Conservation (phyloP, 2,113 vertebrate genomes). For the Symphodus melops region DNA sequence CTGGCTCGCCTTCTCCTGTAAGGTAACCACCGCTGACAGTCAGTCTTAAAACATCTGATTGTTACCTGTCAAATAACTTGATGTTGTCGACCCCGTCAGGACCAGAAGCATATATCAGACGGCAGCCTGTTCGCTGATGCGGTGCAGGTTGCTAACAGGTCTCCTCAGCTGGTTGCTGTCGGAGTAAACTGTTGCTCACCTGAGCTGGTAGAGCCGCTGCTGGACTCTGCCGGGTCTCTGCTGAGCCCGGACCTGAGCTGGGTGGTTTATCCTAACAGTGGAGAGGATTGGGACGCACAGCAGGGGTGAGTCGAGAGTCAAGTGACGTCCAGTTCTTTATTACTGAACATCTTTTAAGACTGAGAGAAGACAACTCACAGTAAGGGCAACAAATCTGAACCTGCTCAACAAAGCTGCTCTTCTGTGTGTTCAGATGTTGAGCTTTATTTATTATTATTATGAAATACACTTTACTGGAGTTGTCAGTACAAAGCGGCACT, state of each 20-base stretch:
- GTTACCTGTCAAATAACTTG: no score
- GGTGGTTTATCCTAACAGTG: constrained; percentile 88
- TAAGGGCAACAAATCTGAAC: no score
- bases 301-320: constrained; percentile 71
- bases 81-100: constrained; percentile 55
- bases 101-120: constrained; percentile 75
- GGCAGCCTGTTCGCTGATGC: constrained; percentile 79
- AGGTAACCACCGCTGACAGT: constrained; percentile 69
- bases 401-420: no score
- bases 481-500: no score
- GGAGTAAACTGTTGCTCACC: constrained; percentile 87
- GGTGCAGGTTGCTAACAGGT: constrained; percentile 69
- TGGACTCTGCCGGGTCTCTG: constrained; percentile 70
- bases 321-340: no score
- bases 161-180: constrained; percentile 80
- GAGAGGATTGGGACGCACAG: constrained; percentile 79
- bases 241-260: constrained; percentile 70
- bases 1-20: constrained; percentile 87
- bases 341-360: no score
- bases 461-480: no score
- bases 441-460: no score
- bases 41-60: neutral
- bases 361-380: no score
- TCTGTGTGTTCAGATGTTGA: no score
- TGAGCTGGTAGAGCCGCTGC: constrained; percentile 75